Base-by-base conservation (phyloP, 2,797 vertebrate genomes). In the Mergus octosetaceus region DNA sequence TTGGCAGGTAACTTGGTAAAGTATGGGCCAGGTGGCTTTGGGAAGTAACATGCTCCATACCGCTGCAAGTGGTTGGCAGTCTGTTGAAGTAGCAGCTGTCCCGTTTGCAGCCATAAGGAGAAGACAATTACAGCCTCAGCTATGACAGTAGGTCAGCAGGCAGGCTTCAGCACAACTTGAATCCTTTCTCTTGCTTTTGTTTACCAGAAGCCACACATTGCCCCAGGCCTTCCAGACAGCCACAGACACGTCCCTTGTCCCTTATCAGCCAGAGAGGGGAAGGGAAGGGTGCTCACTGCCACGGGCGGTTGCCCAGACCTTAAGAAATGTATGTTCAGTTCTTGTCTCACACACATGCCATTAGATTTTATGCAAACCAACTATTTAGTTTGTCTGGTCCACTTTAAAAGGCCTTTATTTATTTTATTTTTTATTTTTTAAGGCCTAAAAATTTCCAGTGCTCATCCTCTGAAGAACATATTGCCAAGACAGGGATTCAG, bases 31-130 rank as follows among this genome's bases (percentile, higher is more conserved):
- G 71, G 74, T 90, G 80, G 68, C 80, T 89, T 82, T 34, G 34
- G 65, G 76, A 85, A 81, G 73, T 65, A 71, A 87, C 89, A 86
- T 72, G 61, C 24, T 84, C 41, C 8, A 24, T 66, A 27, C 32
- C 0, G 6, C 76, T 88, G 51, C 65, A 81, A 2, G 6, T 85
- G 72, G 38, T 94, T 82, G 83, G 87, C 3, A 8, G 81, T 62
- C 87, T 89, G 54, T 93, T 91, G 68, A 83, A 79, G 77, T 2
- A 92, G 78, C 84, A 95, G 72, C 93, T 95, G 93, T 91, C 75
- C 49, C 10, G 34, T 32, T 91, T 60, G 73, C 82, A 85, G 13
- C 38, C 53, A 64, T 54, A 88, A 91, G 53, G 72, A 91, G 66
- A 71, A 82, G 45, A 41, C 49, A 68, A 84, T 93, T 79, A 45